Evolutionary conservation across 2,113 vertebrate genomes (phyloP), one percentile per base, ranked within the genome.

Genomic region (Peromyscus polionotus): DNA sequence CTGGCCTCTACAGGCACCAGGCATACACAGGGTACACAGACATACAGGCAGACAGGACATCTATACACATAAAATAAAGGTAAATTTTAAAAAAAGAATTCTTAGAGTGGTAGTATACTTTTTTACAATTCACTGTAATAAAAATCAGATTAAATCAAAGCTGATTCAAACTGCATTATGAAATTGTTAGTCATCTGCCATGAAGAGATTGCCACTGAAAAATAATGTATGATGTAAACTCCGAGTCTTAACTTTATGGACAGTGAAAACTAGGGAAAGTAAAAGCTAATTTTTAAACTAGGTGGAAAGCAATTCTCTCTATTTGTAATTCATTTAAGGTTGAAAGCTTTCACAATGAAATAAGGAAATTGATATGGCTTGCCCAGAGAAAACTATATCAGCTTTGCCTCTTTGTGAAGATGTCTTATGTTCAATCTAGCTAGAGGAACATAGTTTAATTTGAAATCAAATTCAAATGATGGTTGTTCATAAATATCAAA

Each of bases 401-500:
- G 88, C 4, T 94, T 97, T 65, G 31, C 88, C 57, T 91, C 96
- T 81, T 63, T 87, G 57, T 63, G 87, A 63, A 68, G 42, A 65
- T 72, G 28, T 76, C 19, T 94, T 36, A 89, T 84, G 79, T 36
- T 13, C 94, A 88, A 92, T 4, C 28, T 95, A 26, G 22, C 73
- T 81, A 96, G 39, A 94, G 33, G 91, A 96, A 80, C 0, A 13
- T 77, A 91, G 89, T 92, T 97, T 96, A 75, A 95, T 90, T 90
- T 95, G 33, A 28, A 80, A 65, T 97, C 39, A 59, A 90, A 94
- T 90, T 85, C 83, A 84, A 94, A 88, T 68, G 24, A 79, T 79
- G 4, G 51, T 73, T 92, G 42, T 63, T 91, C 7, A 84, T 87
- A 93, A 61, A 89, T 42, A 93, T 68, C 77, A 96, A 86, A 24